phyloP scores from a whole-genome alignment of 2,113 vertebrate species.

The Prietella phreatophila region DNA sequence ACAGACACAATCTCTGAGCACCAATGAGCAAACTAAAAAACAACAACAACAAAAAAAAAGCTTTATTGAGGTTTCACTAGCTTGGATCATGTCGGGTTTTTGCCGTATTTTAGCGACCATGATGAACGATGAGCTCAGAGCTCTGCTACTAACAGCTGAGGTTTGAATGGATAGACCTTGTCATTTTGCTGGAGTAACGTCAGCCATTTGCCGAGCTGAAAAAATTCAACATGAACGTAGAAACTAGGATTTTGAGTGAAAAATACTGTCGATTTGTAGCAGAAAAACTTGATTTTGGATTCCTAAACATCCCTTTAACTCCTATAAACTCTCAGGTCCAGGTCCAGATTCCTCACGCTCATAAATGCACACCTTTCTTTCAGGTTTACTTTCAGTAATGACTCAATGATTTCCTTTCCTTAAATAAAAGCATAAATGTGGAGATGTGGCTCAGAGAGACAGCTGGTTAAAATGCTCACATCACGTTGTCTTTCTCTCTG shows the following conservation, averaged over 20 bases:
- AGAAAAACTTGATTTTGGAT: neutral
- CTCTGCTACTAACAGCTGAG: slow-evolving; percentile 29
- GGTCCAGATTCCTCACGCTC: neutral
- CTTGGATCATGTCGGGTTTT: neutral
- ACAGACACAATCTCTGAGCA: slow-evolving; percentile 2
- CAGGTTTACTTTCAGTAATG: neutral
- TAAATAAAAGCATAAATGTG: neutral
- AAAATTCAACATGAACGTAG: neutral
- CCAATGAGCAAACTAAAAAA: neutral
- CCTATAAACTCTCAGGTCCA: neutral
- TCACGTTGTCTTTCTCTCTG: neutral
- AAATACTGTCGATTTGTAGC: neutral
- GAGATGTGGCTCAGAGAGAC: neutral
- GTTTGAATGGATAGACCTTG: neutral
- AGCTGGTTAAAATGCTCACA: neutral
- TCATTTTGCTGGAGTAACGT: neutral
- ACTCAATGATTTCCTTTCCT: neutral
- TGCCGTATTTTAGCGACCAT: neutral
- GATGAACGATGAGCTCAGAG: neutral
- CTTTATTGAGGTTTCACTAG: neutral
- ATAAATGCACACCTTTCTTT: neutral
- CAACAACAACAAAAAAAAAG: neutral
- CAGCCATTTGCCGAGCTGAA: neutral
- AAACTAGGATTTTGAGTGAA: neutral
- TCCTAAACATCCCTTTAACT: neutral